Percentiles rank a stretch among this genome's conserved stretches.
Evolutionary conservation across 2,113 vertebrate species (phyloP).

Genomic region (Peucedramus taeniatus): DNA sequence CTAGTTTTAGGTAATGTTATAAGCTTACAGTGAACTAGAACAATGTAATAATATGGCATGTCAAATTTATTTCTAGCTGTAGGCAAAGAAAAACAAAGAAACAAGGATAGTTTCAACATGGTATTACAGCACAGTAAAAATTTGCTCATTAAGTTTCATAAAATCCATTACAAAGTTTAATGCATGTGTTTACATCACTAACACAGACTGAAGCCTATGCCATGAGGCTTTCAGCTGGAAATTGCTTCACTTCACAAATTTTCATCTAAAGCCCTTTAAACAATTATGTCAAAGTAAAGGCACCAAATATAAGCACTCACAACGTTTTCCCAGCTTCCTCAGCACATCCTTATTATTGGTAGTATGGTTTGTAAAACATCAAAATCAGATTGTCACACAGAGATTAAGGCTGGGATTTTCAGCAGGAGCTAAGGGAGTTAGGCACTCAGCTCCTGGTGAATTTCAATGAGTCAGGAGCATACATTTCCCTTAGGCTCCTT

Average conservation of each 20-base stretch:
- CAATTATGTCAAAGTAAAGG: constrained; percentile 43
- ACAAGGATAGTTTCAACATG: background rate
- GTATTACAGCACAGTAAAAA: constrained; percentile 20
- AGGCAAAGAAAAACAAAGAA: constrained; percentile 45
- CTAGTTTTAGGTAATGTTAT: constrained; percentile 13
- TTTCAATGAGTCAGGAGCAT: constrained; percentile 34
- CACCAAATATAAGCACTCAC: background rate
- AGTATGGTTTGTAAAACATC: constrained; percentile 43
- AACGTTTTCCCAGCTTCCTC: background rate
- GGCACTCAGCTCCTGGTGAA: constrained; percentile 25
- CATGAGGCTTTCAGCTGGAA: constrained; percentile 15
- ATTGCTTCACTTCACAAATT: constrained; percentile 47
- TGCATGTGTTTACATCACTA: constrained; percentile 28
- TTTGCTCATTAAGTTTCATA: constrained; percentile 54
- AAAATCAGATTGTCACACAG: constrained; percentile 41
- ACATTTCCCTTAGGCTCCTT: constrained; percentile 28
- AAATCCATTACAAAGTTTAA: constrained; percentile 56
- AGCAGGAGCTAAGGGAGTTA: constrained; percentile 46
- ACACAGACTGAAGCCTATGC: background rate
- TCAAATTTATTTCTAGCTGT: constrained; percentile 58
- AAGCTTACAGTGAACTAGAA: constrained; percentile 24
- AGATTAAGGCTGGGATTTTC: constrained; percentile 52
- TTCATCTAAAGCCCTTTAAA: constrained; percentile 25
- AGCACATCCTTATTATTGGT: background rate
- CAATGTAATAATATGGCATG: constrained; percentile 34